Base-by-base conservation (phyloP, 2,113 vertebrate species). In the Entelurus aequoreus region DNA sequence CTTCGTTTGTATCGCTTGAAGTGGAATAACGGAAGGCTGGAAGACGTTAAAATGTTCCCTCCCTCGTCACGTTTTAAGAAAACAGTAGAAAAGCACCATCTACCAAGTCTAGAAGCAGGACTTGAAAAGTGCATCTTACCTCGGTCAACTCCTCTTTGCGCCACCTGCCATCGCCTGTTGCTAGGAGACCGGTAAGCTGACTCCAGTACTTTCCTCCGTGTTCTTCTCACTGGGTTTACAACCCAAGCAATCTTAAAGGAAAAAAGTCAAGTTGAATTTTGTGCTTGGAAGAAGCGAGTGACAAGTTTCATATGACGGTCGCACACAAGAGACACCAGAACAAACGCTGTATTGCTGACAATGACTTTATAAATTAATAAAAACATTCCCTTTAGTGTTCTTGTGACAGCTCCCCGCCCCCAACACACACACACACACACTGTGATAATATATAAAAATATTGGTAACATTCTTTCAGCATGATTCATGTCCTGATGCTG, bases 281-380 rank as follows among this genome's bases (percentile, higher is more conserved):
- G 15, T 0, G 7, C 35, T 37, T 44, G 12, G 47, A 50, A 21
- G 10, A 6, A 4, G 28, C 6, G 15, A 9, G 40, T 14, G 13
- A 21, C 8, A 51, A 28, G 4, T 51, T 51, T 8, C 38, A 54
- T 15, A n/a, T 52, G 11, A 60, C 46, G 56, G 42, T 46, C 11
- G 71, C 37, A 47, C 73, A 75, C 55, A 80, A 79, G 78, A 14
- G 69, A 89, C 63, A 78, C 78, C 44, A 69, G 57, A 76, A 86
- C 78, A 74, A 66, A 37, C 6, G 6, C 50, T 21, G 28, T 87
- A 84, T 87, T 90, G 87, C 86, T 86, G 85, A 77, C 90, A 90
- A 91, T 84, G 76, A 87, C 71, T 91, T 90, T 92, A 90, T 91
- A 91, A 91, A 91, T 91, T 88, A 91, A 91, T 90, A 91, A 86